These are phyloP conservation scores for Campoletis raptor DNA, from an alignment of 2,888 invertebrate species.

Conservation along the genomic window DNA sequence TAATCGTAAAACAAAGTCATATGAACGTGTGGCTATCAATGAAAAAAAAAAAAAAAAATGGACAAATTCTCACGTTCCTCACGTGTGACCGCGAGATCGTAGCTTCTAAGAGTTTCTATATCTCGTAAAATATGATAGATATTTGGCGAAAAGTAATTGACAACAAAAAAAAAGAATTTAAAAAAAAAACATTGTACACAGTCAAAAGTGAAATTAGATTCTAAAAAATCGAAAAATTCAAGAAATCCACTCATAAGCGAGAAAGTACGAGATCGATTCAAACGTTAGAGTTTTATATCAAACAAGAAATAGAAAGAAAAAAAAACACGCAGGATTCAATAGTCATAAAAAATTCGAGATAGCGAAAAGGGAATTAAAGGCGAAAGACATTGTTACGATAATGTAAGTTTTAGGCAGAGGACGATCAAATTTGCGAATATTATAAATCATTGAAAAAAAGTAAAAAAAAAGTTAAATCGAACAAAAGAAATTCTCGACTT, in stretches of 20 bases:
- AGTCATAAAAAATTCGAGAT: constrained; percentile 37
- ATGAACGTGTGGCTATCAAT: constrained; percentile 33
- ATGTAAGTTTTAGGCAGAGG: constrained; percentile 27
- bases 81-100: constrained; percentile 56
- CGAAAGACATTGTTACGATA: neutral
- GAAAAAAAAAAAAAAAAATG: constrained; percentile 8
- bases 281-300: constrained; percentile 69
- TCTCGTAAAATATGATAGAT: constrained; percentile 49
- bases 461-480: constrained; percentile 12
- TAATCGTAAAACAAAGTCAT: constrained; percentile 36
- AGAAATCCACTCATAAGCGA: constrained; percentile 49
- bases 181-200: constrained; percentile 1
- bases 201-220: neutral
- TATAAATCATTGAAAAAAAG: constrained; percentile 23
- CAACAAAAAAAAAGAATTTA: neutral
- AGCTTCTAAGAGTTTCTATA: constrained; percentile 60
- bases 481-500: constrained; percentile 38
- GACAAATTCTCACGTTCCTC: constrained; percentile 9
- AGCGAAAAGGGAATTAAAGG: constrained; percentile 25
- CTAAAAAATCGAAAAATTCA: constrained; percentile 6
- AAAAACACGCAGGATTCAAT: constrained; percentile 16
- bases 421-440: constrained; percentile 46
- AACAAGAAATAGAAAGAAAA: constrained; percentile 44
- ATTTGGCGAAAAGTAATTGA: constrained; percentile 35
- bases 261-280: constrained; percentile 59